Conservation (phyloP, 2,888 invertebrate species). For the Acanthacorydalis orientalis region DNA sequence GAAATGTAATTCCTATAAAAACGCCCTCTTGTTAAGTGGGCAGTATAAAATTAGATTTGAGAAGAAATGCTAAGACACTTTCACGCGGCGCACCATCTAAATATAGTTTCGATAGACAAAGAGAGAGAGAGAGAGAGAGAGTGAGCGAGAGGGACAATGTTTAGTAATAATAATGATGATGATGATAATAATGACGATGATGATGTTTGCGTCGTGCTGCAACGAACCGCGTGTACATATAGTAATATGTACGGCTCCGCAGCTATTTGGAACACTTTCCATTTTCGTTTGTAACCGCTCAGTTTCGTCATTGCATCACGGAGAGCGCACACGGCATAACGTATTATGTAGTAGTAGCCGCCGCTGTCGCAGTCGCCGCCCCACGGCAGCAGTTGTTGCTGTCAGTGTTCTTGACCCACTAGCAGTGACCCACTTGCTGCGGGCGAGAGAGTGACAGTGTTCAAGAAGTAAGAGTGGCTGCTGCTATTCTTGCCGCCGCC, state of each 20-base stretch:
- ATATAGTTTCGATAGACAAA: not conserved
- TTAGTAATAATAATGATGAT: not conserved
- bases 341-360: not conserved
- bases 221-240: no score
- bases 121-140: not conserved
- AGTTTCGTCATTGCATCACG: not conserved
- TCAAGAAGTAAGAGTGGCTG: no score
- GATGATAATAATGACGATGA: not conserved
- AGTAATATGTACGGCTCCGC: not conserved
- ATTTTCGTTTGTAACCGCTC: slow-evolving; percentile 17
- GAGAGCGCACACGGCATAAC: not conserved
- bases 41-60: no score
- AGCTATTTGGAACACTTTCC: slow-evolving; percentile 20
- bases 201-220: no score
- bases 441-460: no score
- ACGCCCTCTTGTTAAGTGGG: no score
- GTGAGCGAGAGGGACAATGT: not conserved
- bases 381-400: slow-evolving; percentile 5
- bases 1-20: no score
- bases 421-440: slow-evolving; percentile 23
- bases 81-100: not conserved
- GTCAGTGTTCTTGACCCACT: slow-evolving; percentile 24
- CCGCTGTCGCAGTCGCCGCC: not conserved
- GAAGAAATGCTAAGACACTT: no score
- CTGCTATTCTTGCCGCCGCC: no score